These are phyloP conservation scores for Gymnocheta viridis DNA, from an alignment of 2,888 invertebrate species.

Conservation along the genomic window DNA sequence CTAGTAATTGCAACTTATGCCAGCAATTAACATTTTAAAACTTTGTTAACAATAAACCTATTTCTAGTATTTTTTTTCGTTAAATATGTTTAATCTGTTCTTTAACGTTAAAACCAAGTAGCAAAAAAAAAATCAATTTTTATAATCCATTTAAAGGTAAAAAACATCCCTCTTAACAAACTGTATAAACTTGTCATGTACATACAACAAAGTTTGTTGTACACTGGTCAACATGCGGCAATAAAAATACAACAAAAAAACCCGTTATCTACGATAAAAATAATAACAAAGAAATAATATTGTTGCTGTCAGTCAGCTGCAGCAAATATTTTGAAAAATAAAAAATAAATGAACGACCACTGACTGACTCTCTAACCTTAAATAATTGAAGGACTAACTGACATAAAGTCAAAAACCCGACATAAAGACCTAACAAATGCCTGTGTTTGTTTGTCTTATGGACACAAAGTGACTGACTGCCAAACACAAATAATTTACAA, in stretches of 20 bases:
- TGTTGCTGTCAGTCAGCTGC: constrained; percentile 49
- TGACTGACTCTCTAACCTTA: constrained; percentile 68
- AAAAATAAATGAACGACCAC: constrained; percentile 48
- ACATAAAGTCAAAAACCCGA: constrained; percentile 61
- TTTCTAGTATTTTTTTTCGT: constrained; percentile 11
- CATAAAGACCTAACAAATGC: constrained; percentile 28
- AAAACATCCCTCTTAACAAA: constrained; percentile 51
- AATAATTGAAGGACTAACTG: constrained; percentile 63
- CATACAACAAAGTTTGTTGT: constrained; percentile 48
- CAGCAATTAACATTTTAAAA: background rate
- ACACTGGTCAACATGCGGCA: constrained; percentile 49
- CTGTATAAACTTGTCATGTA: constrained; percentile 35
- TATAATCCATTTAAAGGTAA: constrained; percentile 79
- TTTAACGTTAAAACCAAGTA: background rate
- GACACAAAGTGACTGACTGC: constrained; percentile 61
- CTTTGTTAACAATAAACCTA: constrained; percentile 30
- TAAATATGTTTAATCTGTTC: constrained; percentile 11
- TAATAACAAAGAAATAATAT: constrained; percentile 12
- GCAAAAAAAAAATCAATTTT: constrained; percentile 78
- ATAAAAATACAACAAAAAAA: background rate
- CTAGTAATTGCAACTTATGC: background rate
- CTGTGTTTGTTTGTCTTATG: constrained; percentile 9
- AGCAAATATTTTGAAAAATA: constrained; percentile 48
- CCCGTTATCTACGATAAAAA: constrained; percentile 8
- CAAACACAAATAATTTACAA: constrained; percentile 43